Base-by-base conservation (phyloP, 1,140 invertebrate species). In the Capitella teleta region DNA sequence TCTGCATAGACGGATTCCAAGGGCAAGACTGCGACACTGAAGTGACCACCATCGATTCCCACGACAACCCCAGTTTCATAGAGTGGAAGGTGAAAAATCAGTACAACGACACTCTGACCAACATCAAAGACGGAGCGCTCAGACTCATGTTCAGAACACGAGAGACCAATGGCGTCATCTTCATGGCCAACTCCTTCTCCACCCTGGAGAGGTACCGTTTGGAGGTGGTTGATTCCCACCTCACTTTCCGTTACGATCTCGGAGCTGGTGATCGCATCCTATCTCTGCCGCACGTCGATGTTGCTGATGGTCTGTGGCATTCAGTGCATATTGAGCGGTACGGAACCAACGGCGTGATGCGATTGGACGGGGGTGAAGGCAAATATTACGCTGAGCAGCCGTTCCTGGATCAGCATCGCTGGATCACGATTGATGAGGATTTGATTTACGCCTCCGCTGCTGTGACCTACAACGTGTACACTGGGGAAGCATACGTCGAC, bases 281-380 rank as follows among this genome's bases (percentile, higher is more conserved):
- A 49, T 90, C 88, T 83, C 74, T 98, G 5, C 86, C 84, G 47
- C 81, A 86, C 25, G 83, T 94, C n/a, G 79, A 82, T 2, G 90
- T 96, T 1, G 87, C 91, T 64, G 92, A 98, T 73, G 94, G 94
- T 6, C 90, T 94, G 61, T 97, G 93, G 93, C 94, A 98, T 66
- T 87, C 86, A 8, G 89, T 91, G 0, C 80, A 84, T 19, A 49
- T 71, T 37, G 52, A 58, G n/a, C 80, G 93, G 49, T 91, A 88
- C 58, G 92, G 93, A 28, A 92, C 87, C 28, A 86, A 89, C 4
- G 89, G 93, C n/a, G 89, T 85, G 8, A 68, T 98, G 34, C 86
- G 89, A 63, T 72, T 98, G 32, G 93, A 98, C 68, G 89, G 89
- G 10, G 93, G 92, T 2, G 92, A 96, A 76, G 92, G 92, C 0